Evolutionary conservation across 2,888 invertebrate species (phyloP).

Genomic region (Machimus rusticus): DNA sequence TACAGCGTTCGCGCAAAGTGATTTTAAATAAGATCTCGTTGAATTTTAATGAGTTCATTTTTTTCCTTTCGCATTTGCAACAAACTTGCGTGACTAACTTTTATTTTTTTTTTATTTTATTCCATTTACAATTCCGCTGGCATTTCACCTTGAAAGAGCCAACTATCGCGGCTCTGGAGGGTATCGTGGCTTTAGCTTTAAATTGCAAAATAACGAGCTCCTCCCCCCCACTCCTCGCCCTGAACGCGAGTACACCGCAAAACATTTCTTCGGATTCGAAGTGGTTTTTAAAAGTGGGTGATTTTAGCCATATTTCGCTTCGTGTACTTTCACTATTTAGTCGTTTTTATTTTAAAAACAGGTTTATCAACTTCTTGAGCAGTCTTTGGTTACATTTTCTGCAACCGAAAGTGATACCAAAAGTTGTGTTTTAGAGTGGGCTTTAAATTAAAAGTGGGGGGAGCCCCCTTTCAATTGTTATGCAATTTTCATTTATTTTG

Average conservation of each 20-base stretch:
- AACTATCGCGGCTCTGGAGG: neutral
- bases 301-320: neutral
- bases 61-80: neutral
- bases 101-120: neutral
- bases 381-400: neutral
- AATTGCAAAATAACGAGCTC: neutral
- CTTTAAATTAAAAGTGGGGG: neutral
- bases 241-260: too few relatives aligned
- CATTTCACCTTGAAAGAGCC: neutral
- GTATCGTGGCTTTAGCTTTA: neutral
- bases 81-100: neutral
- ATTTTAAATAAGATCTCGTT: neutral
- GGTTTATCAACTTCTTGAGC: neutral
- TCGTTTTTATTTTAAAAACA: neutral
- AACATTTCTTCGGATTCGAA: too few relatives aligned
- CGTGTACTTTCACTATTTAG: neutral
- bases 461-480: neutral
- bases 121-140: neutral
- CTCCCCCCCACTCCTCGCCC: too few relatives aligned
- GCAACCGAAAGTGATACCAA: too few relatives aligned
- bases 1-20: neutral
- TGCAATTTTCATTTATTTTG: neutral
- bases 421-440: neutral
- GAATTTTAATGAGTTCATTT: neutral
- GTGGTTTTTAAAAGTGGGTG: too few relatives aligned